Evolutionary conservation across 2,888 invertebrate species (phyloP).

Genomic region (Tinea trinotella): DNA sequence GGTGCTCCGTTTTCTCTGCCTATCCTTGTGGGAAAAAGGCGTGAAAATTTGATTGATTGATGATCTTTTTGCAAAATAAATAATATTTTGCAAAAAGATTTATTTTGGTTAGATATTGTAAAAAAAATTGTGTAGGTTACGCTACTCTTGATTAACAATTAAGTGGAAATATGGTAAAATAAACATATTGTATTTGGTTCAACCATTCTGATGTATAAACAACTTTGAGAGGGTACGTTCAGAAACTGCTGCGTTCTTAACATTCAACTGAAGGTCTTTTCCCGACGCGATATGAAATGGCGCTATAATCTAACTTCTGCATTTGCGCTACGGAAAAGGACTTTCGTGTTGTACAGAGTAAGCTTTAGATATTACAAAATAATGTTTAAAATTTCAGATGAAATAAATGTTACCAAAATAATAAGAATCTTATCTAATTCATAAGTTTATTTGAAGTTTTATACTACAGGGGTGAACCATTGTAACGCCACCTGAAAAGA

Average conservation of each 20-base stretch:
- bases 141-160: neutral
- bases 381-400: too few species aligned
- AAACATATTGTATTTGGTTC: neutral
- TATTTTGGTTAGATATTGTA: too few species aligned
- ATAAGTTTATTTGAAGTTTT: too few species aligned
- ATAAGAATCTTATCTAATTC: too few species aligned
- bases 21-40: too few species aligned
- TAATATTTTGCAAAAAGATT: neutral
- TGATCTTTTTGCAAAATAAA: neutral
- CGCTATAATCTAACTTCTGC: constrained; percentile 15
- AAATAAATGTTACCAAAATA: too few species aligned
- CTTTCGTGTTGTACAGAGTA: neutral
- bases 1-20: too few species aligned
- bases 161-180: neutral
- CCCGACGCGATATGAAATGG: constrained; percentile 14
- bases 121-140: too few species aligned
- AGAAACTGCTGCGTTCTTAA: constrained; percentile 13
- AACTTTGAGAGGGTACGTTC: constrained; percentile 1
- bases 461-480: too few species aligned
- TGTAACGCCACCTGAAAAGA: too few species aligned
- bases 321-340: constrained; percentile 13
- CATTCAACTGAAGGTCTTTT: constrained; percentile 13
- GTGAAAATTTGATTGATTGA: too few species aligned
- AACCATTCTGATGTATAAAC: neutral
- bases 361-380: neutral